Conservation (phyloP, 2,888 invertebrate species). For the Bedellia somnulentella region DNA sequence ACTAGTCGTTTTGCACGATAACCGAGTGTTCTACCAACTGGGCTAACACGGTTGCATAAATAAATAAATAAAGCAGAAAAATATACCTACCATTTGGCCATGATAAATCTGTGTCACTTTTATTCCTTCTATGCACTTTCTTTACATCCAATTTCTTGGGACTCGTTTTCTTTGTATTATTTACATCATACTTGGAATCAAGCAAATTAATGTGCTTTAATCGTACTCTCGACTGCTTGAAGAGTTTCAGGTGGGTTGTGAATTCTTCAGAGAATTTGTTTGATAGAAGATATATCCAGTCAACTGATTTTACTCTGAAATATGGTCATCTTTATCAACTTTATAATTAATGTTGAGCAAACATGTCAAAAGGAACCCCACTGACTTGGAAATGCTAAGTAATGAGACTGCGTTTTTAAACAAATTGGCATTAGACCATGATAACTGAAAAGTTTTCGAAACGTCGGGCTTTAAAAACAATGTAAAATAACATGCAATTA, state of each 20-base stretch:
- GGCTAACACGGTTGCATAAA: too few relatives aligned
- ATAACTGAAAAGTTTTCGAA: too few relatives aligned
- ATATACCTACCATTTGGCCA: constrained; percentile 63
- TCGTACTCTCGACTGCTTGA: constrained; percentile 72
- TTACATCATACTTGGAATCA: constrained; percentile 42
- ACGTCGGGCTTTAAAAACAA: too few relatives aligned
- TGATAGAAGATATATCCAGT: constrained; percentile 88
- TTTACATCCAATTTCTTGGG: constrained; percentile 49
- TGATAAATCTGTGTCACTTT: constrained; percentile 73
- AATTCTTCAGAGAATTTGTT: constrained; percentile 87
- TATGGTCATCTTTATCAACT: too few relatives aligned
- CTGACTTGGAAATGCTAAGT: too few relatives aligned
- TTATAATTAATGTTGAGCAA: not conserved
- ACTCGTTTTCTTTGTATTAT: constrained; percentile 35
- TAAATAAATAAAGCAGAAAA: too few relatives aligned
- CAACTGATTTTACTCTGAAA: constrained; percentile 74
- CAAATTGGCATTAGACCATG: too few relatives aligned
- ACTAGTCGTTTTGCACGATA: too few relatives aligned
- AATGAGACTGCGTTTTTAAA: too few relatives aligned
- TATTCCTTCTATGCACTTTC: constrained; percentile 67
- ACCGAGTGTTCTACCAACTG: too few relatives aligned
- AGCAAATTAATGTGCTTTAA: constrained; percentile 42
- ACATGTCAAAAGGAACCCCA: too few relatives aligned
- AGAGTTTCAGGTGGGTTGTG: constrained; percentile 85
- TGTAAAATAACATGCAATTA: too few relatives aligned